Base-by-base conservation (phyloP, 2,113 vertebrate genomes). In the Chloroceryle aenea region DNA sequence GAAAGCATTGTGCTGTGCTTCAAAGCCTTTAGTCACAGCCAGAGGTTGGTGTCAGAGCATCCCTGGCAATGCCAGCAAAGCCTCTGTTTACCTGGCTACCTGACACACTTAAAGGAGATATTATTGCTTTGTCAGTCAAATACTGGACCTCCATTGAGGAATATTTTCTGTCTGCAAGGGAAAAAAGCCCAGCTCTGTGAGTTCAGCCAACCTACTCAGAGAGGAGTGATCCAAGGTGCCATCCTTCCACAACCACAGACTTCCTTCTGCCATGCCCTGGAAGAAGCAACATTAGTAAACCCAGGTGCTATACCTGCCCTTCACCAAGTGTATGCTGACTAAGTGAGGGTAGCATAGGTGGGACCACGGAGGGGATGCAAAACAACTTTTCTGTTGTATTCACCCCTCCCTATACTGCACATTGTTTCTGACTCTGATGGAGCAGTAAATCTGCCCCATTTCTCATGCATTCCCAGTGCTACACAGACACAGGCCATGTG, bases 51-150 rank as follows among this genome's bases (percentile, higher is more conserved):
- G 26, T 90, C 74, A 77, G 96, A 15, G 43, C 82, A 73, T 53
- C 97, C 88, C 87, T 30, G 76, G 95, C 19, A 10, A 43, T 56
- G 66, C 90, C 87, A n/a, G 29, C 67, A 68, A 7, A 82, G 50
- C 91, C 76, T 85, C 92, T 95, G 68, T 95, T 96, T 95, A 95
- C 92, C 95, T 95, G 96, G 84, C 95, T 96, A 93, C 94, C 92
- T 56, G 68, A 92, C 68, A 32, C 52, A 29, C 89, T 85, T 42
- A 88, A 72, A 95, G 94, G 74, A 87, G 95, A 76, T 82, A 82
- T 96, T 96, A 56, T 91, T 97, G 89, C 96, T 95, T 89, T 82
- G 82, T 82, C 93, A 87, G 80, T 93, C 92, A 85, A 97, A 96
- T 77, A 66, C 95, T 29, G 82, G 93, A 94, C 85, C 94, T 96